Evolutionary conservation across 2,888 invertebrate species (phyloP).

Genomic region (Tortrix viridana): DNA sequence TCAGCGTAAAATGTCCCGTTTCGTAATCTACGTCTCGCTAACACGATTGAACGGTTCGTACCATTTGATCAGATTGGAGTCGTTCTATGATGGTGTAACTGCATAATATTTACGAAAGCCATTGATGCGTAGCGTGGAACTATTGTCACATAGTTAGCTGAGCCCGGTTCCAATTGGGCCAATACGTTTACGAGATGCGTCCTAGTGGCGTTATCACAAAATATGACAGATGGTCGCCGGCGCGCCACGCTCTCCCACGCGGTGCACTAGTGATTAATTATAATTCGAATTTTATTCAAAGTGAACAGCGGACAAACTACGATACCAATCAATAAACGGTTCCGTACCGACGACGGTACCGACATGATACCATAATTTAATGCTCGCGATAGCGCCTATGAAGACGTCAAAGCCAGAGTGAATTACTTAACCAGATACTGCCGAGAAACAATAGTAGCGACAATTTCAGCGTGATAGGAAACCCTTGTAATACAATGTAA

Average conservation of each 20-base stretch:
- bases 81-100: slow-evolving; percentile 45
- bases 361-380: slow-evolving; percentile 82
- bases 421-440: slow-evolving; percentile 66
- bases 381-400: slow-evolving; percentile 76
- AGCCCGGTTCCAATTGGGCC: slow-evolving; percentile 66
- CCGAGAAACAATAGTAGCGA: slow-evolving; percentile 58
- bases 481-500: slow-evolving; percentile 58
- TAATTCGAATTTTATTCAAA: slow-evolving; percentile 85
- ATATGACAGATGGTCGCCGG: slow-evolving; percentile 82
- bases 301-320: slow-evolving; percentile 83
- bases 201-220: slow-evolving; percentile 82
- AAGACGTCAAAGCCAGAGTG: slow-evolving; percentile 77
- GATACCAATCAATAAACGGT: slow-evolving; percentile 85
- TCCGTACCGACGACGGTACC: slow-evolving; percentile 81
- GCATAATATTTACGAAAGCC: slow-evolving; percentile 42
- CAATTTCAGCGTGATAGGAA: slow-evolving; percentile 68
- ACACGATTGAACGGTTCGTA: slow-evolving; percentile 12
- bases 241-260: slow-evolving; percentile 82
- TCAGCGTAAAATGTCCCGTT: slow-evolving; percentile 20
- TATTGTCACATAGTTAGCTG: slow-evolving; percentile 41
- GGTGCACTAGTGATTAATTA: slow-evolving; percentile 81
- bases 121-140: slow-evolving; percentile 24
- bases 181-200: slow-evolving; percentile 77
- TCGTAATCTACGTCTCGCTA: slow-evolving; percentile 19
- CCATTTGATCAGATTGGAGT: slow-evolving; percentile 34